Conservation (phyloP, 2,113 vertebrate species). For the Odontesthes bonariensis region DNA sequence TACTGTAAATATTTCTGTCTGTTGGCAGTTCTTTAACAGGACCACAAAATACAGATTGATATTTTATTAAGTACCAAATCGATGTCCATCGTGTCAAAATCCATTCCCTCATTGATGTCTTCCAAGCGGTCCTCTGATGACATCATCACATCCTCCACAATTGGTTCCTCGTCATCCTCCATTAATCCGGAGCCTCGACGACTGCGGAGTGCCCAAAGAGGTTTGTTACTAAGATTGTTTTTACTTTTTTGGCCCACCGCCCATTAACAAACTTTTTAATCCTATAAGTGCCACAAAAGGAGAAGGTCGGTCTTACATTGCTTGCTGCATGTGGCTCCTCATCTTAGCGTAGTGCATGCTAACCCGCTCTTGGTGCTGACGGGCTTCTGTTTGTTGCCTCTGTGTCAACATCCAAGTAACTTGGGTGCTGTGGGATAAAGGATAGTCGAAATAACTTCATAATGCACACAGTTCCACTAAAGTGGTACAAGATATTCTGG, state of each 20-base stretch:
- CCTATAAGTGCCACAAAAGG: not conserved
- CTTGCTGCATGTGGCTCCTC: conserved; percentile 95
- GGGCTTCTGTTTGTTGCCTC: conserved; percentile 92
- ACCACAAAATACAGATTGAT: not conserved
- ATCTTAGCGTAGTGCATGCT: conserved; percentile 95
- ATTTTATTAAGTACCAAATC: conserved; percentile 88
- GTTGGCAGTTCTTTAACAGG: not conserved
- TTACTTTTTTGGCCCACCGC: not conserved
- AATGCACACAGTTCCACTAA: not conserved
- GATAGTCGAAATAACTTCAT: conserved; percentile 1
- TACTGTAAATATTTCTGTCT: not conserved
- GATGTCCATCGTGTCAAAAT: conserved; percentile 98
- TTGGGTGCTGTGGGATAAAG: conserved; percentile 86
- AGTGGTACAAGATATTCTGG: not conserved
- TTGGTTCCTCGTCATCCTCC: conserved; percentile 98
- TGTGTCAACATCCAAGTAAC: conserved; percentile 98
- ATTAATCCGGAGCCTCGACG: conserved; percentile 94
- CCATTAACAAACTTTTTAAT: not conserved
- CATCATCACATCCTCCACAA: conserved; percentile 99
- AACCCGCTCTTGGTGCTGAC: conserved; percentile 94
- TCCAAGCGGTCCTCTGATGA: conserved; percentile 96
- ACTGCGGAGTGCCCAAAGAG: conserved; percentile 70
- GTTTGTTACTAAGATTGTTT: conserved; percentile 6
- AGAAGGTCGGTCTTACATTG: conserved; percentile 85
- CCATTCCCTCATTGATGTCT: conserved; percentile 98